Percentiles rank a stretch among this genome's conserved stretches.
Evolutionary conservation across 1,140 invertebrate species (phyloP).

Genomic region (Portunus trituberculatus): DNA sequence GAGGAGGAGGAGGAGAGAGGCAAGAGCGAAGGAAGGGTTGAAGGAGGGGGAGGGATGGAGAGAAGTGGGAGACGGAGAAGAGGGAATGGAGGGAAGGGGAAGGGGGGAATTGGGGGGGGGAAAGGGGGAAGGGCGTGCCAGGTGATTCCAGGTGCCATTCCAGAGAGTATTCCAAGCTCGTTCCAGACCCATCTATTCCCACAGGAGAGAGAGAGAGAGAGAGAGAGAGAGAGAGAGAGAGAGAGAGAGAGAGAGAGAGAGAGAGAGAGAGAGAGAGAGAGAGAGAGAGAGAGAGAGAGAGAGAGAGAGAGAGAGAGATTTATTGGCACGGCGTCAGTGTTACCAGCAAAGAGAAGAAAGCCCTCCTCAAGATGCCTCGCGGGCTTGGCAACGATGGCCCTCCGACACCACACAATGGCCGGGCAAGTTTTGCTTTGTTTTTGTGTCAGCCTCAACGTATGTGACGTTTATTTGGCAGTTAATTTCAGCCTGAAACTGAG

Average conservation of each 20-base stretch:
- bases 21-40: not conserved
- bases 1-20: not conserved
- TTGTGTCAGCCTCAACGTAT: conserved; percentile 10
- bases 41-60: not conserved
- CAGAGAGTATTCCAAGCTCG: conserved; percentile 12
- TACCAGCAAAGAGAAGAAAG: conserved; percentile 8
- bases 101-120: not conserved
- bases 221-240: conserved; percentile 20
- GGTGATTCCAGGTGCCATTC: conserved; percentile 18
- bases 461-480: conserved; percentile 22
- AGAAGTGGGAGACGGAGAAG: not conserved
- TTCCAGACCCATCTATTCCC: conserved; percentile 18
- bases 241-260: conserved; percentile 20
- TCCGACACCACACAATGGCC: conserved; percentile 8
- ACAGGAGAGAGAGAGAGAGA: conserved; percentile 20
- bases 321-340: conserved; percentile 18
- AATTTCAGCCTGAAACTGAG: conserved; percentile 13
- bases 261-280: conserved; percentile 20
- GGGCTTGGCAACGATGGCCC: not conserved
- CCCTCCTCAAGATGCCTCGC: not conserved
- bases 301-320: conserved; percentile 16
- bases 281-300: conserved; percentile 12
- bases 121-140: not conserved
- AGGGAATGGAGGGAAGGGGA: not conserved
- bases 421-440: conserved; percentile 13